Base-by-base conservation (phyloP, 2,113 vertebrate species). In the Hemicordylus capensis region DNA sequence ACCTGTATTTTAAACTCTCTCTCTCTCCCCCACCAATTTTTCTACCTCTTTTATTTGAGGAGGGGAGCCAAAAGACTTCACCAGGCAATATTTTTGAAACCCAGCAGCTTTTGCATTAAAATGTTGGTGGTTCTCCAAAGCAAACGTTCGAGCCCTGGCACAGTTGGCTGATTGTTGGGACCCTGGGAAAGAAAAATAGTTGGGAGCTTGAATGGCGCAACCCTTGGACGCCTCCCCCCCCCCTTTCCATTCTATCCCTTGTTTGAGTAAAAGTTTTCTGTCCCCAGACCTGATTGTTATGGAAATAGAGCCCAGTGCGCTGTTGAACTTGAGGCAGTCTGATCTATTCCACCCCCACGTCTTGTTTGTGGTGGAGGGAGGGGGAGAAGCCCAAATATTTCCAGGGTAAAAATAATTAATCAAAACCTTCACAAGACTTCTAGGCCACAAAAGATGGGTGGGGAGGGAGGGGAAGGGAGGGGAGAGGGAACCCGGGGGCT, bases 311-410 rank as follows among this genome's bases (percentile, higher is more conserved):
- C 90, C 95, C 96, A 95, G 96, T 96, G 96, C 95, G 97, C 95
- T 97, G 97, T 98, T 98, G 98, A 98, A 98, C 98, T 98, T 98
- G 98, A 97, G 97, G 96, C 98, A 97, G 97, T 97, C 97, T 98
- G 96, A 96, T 96, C 96, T 97, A 93, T 93, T 93, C 90, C 91
- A 87, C 79, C 82, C 91, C 89, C 88, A 94, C 84, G 56, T 95
- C 93, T 92, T 95, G 89, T 90, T 93, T 85, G 94, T 90, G n/a
- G 64, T 14, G 3, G 64, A 5, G 66, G 19, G 63, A 26, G 6
- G 28, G 28, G 12, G 96, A 96, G 95, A 97, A 97, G 95, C 95
- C 94, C 93, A 89, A 79, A 81, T 92, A 91, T 91, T 95, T 94
- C 80, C 95, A 95, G 95, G 95, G 96, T 97, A 96, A 97, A 97